These are phyloP conservation scores for Ochotona curzoniae DNA, from an alignment of 2,113 vertebrate species.

Conservation along the genomic window DNA sequence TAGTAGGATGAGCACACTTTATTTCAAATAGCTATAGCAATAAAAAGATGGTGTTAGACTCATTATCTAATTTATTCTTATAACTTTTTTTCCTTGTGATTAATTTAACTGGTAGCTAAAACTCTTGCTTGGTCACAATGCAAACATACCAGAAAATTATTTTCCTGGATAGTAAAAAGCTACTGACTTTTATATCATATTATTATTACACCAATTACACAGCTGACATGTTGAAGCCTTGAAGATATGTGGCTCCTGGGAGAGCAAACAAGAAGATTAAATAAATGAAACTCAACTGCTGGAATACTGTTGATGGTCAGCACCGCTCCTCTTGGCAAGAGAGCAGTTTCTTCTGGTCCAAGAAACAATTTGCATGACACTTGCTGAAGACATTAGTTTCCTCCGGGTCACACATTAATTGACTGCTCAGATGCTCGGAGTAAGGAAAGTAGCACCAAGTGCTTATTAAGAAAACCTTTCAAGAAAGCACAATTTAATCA, in stretches of 20 bases:
- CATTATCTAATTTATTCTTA: conserved; percentile 54
- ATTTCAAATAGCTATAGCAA: conserved; percentile 55
- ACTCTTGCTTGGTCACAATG: conserved; percentile 61
- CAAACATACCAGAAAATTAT: conserved; percentile 59
- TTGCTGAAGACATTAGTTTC: conserved; percentile 51
- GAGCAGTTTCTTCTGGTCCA: conserved; percentile 48
- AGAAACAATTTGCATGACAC: conserved; percentile 57
- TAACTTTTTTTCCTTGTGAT: conserved; percentile 63
- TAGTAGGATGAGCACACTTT: conserved; percentile 38
- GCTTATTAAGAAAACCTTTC: conserved; percentile 58
- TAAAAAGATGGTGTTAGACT: conserved; percentile 39
- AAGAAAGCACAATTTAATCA: conserved; percentile 59
- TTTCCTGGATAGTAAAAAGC: conserved; percentile 51
- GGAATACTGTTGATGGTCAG: conserved; percentile 51
- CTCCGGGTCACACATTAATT: conserved; percentile 68
- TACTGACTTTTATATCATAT: conserved; percentile 48
- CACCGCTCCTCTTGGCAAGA: conserved; percentile 58
- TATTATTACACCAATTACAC: conserved; percentile 66
- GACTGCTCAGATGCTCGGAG: conserved; percentile 53
- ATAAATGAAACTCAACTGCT: conserved; percentile 58
- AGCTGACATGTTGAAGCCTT: conserved; percentile 65
- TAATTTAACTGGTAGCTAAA: conserved; percentile 61
- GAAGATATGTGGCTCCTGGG: conserved; percentile 40
- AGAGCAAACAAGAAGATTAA: conserved; percentile 63
- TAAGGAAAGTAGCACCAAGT: conserved; percentile 12